Percentiles rank a stretch among this genome's conserved stretches.
These are phyloP conservation scores for Syngnathoides biaculeatus DNA, from an alignment of 2,113 vertebrate species.

Conservation along the genomic window DNA sequence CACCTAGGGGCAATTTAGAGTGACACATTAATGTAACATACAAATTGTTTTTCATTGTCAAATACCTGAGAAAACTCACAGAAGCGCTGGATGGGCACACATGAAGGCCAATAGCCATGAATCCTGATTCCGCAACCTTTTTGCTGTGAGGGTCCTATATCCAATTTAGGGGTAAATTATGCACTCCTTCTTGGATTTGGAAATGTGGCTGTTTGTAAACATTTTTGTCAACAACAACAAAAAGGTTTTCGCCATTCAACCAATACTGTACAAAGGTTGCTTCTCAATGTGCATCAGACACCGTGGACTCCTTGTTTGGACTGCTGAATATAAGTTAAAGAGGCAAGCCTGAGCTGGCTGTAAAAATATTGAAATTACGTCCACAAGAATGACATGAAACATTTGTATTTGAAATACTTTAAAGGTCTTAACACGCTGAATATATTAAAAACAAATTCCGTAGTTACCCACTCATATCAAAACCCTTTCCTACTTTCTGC, in stretches of 20 bases:
- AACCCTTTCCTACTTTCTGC: neutral
- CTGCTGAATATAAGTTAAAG: neutral
- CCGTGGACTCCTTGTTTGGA: neutral
- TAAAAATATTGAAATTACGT: neutral
- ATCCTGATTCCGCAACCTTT: too few species aligned
- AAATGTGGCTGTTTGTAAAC: neutral
- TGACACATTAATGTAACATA: too few species aligned
- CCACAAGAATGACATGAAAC: neutral
- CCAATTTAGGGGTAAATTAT: too few species aligned
- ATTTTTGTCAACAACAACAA: neutral
- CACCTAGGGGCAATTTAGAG: too few species aligned
- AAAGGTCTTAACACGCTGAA: neutral
- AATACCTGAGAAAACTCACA: too few species aligned
- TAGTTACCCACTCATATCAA: neutral
- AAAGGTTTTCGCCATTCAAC: too few species aligned
- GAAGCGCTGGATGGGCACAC: too few species aligned
- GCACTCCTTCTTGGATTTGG: too few species aligned
- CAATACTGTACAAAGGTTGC: too few species aligned
- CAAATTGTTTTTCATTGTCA: too few species aligned
- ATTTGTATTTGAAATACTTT: conserved; percentile 4
- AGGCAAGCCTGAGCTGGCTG: neutral
- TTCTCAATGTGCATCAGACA: neutral
- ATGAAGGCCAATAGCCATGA: too few species aligned
- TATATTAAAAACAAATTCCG: neutral
- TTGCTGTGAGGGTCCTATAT: too few species aligned